These are phyloP conservation scores for Scopus umbretta DNA, from an alignment of 2,113 vertebrate genomes.

Conservation along the genomic window DNA sequence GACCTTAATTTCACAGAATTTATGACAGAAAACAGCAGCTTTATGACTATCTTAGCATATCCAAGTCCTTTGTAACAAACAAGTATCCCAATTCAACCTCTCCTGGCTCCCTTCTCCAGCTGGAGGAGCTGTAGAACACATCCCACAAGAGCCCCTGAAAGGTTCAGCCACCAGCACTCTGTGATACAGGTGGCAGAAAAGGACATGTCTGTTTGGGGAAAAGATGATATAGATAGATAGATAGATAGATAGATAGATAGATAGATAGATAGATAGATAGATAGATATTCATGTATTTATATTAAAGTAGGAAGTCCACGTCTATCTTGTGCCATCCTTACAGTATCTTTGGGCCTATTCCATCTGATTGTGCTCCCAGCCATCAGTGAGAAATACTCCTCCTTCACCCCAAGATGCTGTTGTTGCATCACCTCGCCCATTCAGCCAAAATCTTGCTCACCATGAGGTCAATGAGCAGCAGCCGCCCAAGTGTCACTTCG, in stretches of 20 bases:
- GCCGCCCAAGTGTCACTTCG: background rate
- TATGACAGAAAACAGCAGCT: background rate
- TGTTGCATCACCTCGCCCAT: background rate
- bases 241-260: background rate
- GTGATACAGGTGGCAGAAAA: background rate
- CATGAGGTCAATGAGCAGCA: background rate
- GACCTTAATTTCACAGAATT: background rate
- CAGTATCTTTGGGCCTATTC: background rate
- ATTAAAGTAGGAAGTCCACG: background rate
- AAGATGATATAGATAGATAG: background rate
- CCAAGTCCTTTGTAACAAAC: background rate
- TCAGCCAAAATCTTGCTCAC: background rate
- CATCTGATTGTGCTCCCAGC: background rate
- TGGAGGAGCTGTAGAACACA: background rate
- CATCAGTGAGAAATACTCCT: background rate
- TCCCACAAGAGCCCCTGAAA: background rate
- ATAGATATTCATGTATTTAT: background rate
- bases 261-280: background rate
- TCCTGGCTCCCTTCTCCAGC: background rate
- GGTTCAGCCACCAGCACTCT: background rate
- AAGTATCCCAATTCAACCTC: background rate
- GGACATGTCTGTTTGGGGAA: background rate
- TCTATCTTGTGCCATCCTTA: background rate
- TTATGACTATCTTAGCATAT: background rate
- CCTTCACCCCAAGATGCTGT: background rate